Conservation (phyloP, 2,888 invertebrate species). For the Xestobium rufovillosum region DNA sequence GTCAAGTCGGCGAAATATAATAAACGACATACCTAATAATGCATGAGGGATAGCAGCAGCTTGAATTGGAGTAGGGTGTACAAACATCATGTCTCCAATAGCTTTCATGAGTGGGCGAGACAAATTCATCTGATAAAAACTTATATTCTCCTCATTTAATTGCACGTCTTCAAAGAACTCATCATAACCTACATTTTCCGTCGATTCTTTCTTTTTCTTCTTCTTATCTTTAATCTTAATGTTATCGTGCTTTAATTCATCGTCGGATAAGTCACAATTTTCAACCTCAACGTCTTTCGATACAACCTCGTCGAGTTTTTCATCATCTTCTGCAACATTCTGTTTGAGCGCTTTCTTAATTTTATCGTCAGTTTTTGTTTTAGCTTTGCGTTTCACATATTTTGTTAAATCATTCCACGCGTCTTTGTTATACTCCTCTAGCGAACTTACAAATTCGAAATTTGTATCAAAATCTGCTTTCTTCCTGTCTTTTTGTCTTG, state of each 20-base stretch:
- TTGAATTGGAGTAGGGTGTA: constrained; percentile 96
- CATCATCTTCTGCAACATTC: constrained; percentile 43
- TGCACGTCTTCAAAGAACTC: constrained; percentile 62
- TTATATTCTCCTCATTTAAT: constrained; percentile 54
- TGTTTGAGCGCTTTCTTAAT: constrained; percentile 52
- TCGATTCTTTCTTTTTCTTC: constrained; percentile 40
- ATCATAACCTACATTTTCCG: constrained; percentile 34
- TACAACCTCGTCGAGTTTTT: constrained; percentile 34
- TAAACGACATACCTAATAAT: constrained; percentile 52
- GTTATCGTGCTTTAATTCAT: constrained; percentile 66
- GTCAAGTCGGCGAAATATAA: too few species aligned
- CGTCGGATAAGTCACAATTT: constrained; percentile 65
- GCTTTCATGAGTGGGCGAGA: constrained; percentile 91
- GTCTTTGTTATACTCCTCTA: constrained; percentile 73
- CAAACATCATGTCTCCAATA: constrained; percentile 78
- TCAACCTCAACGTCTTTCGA: constrained; percentile 47
- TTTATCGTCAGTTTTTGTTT: constrained; percentile 77
- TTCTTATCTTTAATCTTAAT: constrained; percentile 61
- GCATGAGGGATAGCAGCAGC: constrained; percentile 92
- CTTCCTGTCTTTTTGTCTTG: constrained; percentile 60
- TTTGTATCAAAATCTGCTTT: constrained; percentile 71
- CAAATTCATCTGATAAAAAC: constrained; percentile 92
- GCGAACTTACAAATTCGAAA: constrained; percentile 72
- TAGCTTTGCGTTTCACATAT: constrained; percentile 55
- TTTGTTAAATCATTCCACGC: constrained; percentile 35